Percentiles rank a stretch among this genome's conserved stretches.
phyloP scores from a whole-genome alignment of 2,888 invertebrate species.

The Phasia obesa region DNA sequence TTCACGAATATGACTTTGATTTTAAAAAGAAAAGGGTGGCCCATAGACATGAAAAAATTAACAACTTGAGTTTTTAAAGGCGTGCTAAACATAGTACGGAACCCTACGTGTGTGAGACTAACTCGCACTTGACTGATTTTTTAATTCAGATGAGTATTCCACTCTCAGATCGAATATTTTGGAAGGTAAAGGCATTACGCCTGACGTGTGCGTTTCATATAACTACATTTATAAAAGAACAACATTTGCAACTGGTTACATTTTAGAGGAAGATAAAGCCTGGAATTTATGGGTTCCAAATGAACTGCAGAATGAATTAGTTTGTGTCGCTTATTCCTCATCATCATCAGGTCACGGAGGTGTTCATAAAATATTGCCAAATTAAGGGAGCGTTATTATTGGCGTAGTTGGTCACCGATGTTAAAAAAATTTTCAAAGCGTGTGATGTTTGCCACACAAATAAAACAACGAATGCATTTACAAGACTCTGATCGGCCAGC shows the following conservation, averaged over 20 bases:
- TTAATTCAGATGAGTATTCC: too few relatives aligned
- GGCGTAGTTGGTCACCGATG: constrained; percentile 9
- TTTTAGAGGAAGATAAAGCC: background rate
- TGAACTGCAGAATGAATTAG: background rate
- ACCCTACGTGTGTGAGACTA: too few relatives aligned
- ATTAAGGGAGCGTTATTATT: background rate
- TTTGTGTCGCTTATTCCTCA: background rate
- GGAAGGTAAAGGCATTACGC: background rate
- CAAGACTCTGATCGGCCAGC: background rate
- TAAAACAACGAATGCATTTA: background rate
- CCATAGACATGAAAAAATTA: too few relatives aligned
- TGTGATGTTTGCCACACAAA: background rate
- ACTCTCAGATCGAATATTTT: too few relatives aligned
- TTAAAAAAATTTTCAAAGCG: background rate
- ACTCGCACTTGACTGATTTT: too few relatives aligned
- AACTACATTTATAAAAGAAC: constrained; percentile 10
- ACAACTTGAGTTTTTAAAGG: too few relatives aligned
- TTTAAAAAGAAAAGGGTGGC: too few relatives aligned
- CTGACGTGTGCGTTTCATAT: constrained; percentile 24
- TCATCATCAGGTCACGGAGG: background rate
- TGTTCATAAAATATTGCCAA: background rate
- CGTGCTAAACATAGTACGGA: too few relatives aligned
- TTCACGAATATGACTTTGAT: too few relatives aligned
- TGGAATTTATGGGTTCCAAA: constrained; percentile 41
- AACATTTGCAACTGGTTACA: background rate